A percentile compares a stretch with the other conserved stretches of the same genome.
Conservation (phyloP, 2,888 invertebrate species). For the Colostygia pectinataria region DNA sequence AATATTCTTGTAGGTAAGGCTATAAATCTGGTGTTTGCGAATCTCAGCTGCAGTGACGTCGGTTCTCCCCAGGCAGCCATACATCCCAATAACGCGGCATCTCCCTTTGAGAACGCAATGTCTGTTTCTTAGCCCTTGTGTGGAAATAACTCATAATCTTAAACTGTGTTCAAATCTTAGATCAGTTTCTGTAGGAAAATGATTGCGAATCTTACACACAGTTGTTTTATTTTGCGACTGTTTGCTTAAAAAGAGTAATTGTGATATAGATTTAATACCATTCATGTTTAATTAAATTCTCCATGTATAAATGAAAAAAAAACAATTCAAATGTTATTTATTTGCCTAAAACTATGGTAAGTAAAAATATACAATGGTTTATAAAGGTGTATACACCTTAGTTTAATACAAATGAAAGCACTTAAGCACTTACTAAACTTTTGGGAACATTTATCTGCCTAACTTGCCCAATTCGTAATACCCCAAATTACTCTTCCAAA, state of each 20-base stretch:
- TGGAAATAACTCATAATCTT: constrained; percentile 24
- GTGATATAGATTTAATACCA: no score
- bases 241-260: no score
- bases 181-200: neutral
- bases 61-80: constrained; percentile 72
- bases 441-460: constrained; percentile 20
- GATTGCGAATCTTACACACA: no score
- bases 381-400: no score
- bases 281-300: no score
- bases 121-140: constrained; percentile 38
- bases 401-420: constrained; percentile 2
- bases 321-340: no score
- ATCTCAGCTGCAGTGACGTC: constrained; percentile 64
- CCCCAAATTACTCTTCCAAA: constrained; percentile 40
- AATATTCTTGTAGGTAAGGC: constrained; percentile 63
- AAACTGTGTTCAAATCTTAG: constrained; percentile 19
- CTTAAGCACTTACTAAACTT: neutral
- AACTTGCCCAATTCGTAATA: constrained; percentile 11
- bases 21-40: constrained; percentile 74
- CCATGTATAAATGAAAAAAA: no score
- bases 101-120: constrained; percentile 54
- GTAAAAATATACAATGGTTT: no score
- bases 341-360: no score
- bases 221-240: no score
- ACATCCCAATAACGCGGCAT: constrained; percentile 69